Evolutionary conservation across 2,888 invertebrate species (phyloP).

Genomic region (Nymphalis c-album): DNA sequence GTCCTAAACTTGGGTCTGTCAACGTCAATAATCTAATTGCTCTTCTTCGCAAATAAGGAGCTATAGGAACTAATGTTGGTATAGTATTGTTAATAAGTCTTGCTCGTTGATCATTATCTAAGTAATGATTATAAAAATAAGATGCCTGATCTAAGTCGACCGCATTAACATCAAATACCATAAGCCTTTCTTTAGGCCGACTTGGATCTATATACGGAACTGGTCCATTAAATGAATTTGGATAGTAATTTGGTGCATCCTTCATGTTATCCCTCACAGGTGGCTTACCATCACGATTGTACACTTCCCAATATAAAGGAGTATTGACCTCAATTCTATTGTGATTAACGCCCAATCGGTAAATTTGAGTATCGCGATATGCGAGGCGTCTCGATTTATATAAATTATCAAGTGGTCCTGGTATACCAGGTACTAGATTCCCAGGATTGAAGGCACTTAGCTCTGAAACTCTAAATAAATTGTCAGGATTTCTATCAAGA

Average conservation of each 20-base stretch:
- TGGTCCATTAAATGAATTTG: constrained; percentile 95
- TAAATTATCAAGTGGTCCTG: constrained; percentile 56
- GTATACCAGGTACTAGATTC: constrained; percentile 66
- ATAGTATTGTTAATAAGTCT: constrained; percentile 42
- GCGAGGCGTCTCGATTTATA: constrained; percentile 57
- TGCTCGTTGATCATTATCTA: constrained; percentile 45
- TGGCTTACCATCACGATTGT: constrained; percentile 80
- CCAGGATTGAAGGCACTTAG: constrained; percentile 56
- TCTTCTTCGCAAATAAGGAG: constrained; percentile 85
- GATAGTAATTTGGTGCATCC: constrained; percentile 95
- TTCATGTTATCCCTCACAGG: constrained; percentile 88
- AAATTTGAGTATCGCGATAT: constrained; percentile 59
- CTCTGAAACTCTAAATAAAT: constrained; percentile 54
- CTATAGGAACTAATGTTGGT: constrained; percentile 34
- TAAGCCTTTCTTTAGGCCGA: constrained; percentile 46
- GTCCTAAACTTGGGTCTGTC: constrained; percentile 87
- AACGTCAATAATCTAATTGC: constrained; percentile 88
- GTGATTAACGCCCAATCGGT: constrained; percentile 61
- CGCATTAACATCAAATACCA: constrained; percentile 50
- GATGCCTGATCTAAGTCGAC: constrained; percentile 82
- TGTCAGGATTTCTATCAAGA: constrained; percentile 54
- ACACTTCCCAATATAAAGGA: constrained; percentile 54
- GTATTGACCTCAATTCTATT: constrained; percentile 57
- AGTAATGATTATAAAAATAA: constrained; percentile 83
- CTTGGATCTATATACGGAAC: constrained; percentile 79